Evolutionary conservation across 1,140 invertebrate species (phyloP).

Genomic region (Scaptomyza hsui): DNA sequence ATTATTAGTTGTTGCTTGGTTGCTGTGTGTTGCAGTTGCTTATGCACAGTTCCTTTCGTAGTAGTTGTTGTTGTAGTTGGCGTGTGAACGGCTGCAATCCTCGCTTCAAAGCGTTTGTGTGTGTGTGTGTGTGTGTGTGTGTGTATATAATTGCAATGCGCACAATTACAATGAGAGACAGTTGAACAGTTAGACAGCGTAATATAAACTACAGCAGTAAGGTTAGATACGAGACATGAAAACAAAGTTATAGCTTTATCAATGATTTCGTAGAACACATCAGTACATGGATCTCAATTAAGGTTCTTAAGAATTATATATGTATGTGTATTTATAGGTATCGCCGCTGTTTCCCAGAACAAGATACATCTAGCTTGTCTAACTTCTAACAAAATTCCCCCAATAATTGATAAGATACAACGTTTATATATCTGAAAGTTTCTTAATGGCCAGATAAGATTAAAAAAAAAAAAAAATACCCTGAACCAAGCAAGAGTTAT

Average conservation of each 20-base stretch:
- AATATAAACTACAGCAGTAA: not conserved
- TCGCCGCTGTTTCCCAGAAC: too few relatives aligned
- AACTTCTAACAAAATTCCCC: not conserved
- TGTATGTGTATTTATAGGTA: too few relatives aligned
- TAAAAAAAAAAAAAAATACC: not conserved
- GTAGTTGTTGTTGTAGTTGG: not conserved
- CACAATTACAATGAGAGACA: constrained; percentile 1
- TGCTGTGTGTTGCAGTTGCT: constrained; percentile 11
- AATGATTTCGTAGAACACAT: too few relatives aligned
- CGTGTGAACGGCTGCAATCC: constrained; percentile 2
- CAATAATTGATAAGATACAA: not conserved
- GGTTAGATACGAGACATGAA: not conserved
- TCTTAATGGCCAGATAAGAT: not conserved
- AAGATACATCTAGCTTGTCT: not conserved
- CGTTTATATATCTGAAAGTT: not conserved
- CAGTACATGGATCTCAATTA: not conserved
- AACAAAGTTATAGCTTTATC: not conserved
- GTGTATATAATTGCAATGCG: constrained; percentile 18
- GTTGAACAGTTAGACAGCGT: not conserved
- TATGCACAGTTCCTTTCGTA: constrained; percentile 24
- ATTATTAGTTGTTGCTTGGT: constrained; percentile 47
- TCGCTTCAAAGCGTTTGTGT: not conserved
- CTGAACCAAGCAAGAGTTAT: not conserved
- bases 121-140: not conserved
- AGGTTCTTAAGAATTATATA: not conserved